phyloP scores from a whole-genome alignment of 92 coral and sea anemone species.

The Zoanthus sociatus region DNA sequence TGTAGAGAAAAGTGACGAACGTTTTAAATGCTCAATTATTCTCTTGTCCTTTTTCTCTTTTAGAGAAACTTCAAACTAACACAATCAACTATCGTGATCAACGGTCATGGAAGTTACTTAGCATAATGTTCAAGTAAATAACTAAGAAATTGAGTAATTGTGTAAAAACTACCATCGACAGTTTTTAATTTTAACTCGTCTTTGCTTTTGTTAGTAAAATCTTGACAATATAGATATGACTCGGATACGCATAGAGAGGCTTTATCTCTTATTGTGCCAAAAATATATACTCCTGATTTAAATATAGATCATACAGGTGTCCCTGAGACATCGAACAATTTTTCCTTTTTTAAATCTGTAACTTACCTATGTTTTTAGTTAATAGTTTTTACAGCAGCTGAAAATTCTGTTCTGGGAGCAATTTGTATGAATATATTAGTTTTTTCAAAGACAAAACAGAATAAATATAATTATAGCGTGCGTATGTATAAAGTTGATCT shows the following conservation, averaged over 20 bases:
- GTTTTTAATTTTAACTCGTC: neutral
- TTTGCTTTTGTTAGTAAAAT: neutral
- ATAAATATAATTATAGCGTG: neutral
- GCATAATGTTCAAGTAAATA: neutral
- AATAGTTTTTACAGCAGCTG: neutral
- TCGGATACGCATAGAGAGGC: neutral
- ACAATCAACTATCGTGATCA: neutral
- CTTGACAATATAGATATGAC: neutral
- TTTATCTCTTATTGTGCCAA: neutral
- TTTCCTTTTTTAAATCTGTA: constrained; percentile 1
- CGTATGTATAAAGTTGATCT: neutral
- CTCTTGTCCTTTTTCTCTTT: too few species aligned
- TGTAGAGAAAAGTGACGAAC: too few species aligned
- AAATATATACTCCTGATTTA: neutral
- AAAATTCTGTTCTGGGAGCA: neutral
- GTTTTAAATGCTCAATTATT: too few species aligned
- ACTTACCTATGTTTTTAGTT: neutral
- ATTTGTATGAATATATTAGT: neutral
- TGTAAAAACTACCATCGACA: neutral
- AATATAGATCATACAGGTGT: constrained; percentile 7
- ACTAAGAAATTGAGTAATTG: neutral
- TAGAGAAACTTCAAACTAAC: too few species aligned
- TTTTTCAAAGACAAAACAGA: neutral
- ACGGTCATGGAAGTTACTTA: neutral
- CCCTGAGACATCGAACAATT: neutral